Base-by-base conservation (phyloP, 2,888 invertebrate species). In the Lumbricus terrestris region DNA sequence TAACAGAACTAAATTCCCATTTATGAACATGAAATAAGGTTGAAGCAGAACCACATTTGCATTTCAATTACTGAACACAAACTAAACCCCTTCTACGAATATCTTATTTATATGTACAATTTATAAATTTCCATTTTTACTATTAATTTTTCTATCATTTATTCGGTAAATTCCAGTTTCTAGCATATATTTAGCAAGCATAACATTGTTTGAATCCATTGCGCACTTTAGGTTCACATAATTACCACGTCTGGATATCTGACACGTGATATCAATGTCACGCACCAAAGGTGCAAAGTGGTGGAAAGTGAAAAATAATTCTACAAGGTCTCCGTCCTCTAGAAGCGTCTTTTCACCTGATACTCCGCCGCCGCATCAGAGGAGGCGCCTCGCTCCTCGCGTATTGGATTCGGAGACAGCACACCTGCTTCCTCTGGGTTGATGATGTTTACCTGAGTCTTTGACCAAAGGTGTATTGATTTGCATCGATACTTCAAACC, bases 341-440 rank as follows among this genome's bases (percentile, higher is more conserved):
- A 40, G 29, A 69, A 69, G 69, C 69, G 69, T 69, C 69, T 69
- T 47, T 47, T 29, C 69, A 69, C n/a, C 29, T 69, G 69, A 69
- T 69, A 69, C 69, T 29, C 29, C 0, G 69, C 2, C 69, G 69
- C 29, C 0, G 69, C 2, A 3, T 29, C 29, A 69, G 69, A 69
- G 69, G 69, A 69, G 69, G 69, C 69, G 69, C 69, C 29, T 69
- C 29, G n/a, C n/a, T n/a, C 29, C 69, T 69, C 69, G 13, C 69
- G 13, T 69, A 69, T 29, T 69, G n/a, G 69, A 69, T 69, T 69
- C 69, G 69, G 69, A 69, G 69, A 69, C 69, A 47, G 47, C 47
- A 69, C 69, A 69, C 69, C 69, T 69, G 69, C 69, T 69, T 69
- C 69, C 69, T 69, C n/a, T 69, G 69, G 69, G 69, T n/a, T n/a